These are phyloP conservation scores for Penaeus vannamei DNA, from an alignment of 1,140 invertebrate species.

Conservation along the genomic window DNA sequence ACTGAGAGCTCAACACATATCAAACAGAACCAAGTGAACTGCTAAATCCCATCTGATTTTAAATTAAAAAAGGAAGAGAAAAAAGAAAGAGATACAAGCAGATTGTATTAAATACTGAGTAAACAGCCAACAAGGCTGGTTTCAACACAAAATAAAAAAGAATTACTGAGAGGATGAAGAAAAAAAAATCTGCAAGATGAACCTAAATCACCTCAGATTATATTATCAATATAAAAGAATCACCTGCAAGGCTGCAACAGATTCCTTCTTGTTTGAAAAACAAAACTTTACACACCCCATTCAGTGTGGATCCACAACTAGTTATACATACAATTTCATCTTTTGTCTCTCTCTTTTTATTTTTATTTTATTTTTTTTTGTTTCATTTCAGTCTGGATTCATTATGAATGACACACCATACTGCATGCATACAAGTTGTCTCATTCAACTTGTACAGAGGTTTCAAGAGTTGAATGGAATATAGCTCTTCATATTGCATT, in stretches of 20 bases:
- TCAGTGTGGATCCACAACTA: not conserved
- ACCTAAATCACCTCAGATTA: constrained; percentile 27
- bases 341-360: not conserved
- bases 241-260: not conserved
- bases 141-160: not conserved
- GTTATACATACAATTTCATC: not conserved
- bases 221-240: constrained; percentile 20
- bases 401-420: constrained; percentile 30
- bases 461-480: not conserved
- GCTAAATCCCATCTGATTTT: too few species aligned
- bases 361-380: not conserved
- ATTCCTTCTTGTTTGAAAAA: not conserved
- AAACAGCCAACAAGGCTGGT: too few species aligned
- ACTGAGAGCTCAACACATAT: too few species aligned
- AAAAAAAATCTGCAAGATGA: not conserved
- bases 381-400: constrained; percentile 23
- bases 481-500: constrained; percentile 22
- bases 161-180: not conserved
- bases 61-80: too few species aligned
- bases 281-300: not conserved
- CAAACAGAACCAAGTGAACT: too few species aligned
- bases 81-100: too few species aligned
- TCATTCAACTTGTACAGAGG: constrained; percentile 24
- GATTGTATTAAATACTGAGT: too few species aligned
- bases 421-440: constrained; percentile 28